Evolutionary conservation across 2,888 invertebrate species (phyloP).

Genomic region (Cybosia mesomella): DNA sequence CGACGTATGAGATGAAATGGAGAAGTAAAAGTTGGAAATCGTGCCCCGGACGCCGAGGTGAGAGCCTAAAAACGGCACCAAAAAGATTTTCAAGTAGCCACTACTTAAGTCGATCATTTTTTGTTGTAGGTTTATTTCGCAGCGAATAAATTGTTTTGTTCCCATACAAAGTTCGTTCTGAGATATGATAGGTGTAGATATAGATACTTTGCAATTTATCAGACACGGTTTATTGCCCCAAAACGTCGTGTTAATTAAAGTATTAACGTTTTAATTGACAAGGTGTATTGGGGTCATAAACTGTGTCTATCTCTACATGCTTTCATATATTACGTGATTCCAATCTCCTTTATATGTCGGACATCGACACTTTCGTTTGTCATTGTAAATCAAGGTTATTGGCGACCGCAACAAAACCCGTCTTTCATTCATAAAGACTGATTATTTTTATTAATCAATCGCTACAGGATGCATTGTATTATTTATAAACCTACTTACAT

Average conservation of each 20-base stretch:
- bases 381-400: slow-evolving; percentile 1
- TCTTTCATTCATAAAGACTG: slow-evolving; percentile 1
- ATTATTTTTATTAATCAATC: background rate
- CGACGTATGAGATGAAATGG: too few relatives aligned
- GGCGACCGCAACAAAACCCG: background rate
- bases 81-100: too few relatives aligned
- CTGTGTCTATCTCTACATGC: background rate
- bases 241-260: background rate
- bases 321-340: background rate
- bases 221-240: background rate
- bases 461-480: background rate
- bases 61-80: too few relatives aligned
- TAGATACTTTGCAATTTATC: background rate
- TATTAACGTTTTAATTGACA: background rate
- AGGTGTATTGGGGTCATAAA: background rate
- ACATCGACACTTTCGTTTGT: background rate
- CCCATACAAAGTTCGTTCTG: too few relatives aligned
- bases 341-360: background rate
- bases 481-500: background rate
- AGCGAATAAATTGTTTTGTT: too few relatives aligned
- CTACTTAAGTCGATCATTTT: too few relatives aligned
- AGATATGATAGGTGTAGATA: too few relatives aligned
- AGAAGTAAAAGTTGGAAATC: too few relatives aligned
- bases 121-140: too few relatives aligned
- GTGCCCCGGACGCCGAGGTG: too few relatives aligned